Percentiles rank a stretch among this genome's conserved stretches.
Evolutionary conservation across 2,113 vertebrate species (phyloP).

Genomic region (Grus americana): DNA sequence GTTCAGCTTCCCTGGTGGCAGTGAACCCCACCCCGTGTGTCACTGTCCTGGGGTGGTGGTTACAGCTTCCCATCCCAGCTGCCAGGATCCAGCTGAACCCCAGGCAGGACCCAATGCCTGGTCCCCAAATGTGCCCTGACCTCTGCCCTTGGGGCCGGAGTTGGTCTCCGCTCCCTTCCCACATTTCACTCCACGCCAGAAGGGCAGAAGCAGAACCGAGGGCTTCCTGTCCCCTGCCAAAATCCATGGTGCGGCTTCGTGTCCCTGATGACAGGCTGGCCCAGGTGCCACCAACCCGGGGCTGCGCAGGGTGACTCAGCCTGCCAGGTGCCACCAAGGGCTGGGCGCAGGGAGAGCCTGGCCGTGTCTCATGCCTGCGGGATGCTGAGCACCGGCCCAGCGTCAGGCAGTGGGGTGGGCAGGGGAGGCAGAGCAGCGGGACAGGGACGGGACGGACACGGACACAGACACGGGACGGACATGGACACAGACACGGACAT

Average conservation of each 20-base stretch:
- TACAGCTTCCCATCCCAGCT: neutral
- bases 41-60: neutral
- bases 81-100: neutral
- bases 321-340: neutral
- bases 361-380: rapidly evolving
- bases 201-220: neutral
- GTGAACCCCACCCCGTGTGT: rapidly evolving
- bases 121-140: neutral
- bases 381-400: neutral
- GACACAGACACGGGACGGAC: too few relatives aligned
- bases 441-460: too few relatives aligned
- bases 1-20: neutral
- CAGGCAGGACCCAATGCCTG: too few relatives aligned
- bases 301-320: neutral
- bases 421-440: neutral
- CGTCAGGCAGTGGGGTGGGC: neutral
- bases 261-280: neutral
- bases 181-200: rapidly evolving
- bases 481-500: too few relatives aligned
- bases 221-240: neutral
- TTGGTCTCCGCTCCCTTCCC: neutral
- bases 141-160: rapidly evolving
- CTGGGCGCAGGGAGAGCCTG: neutral
- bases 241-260: rapidly evolving
- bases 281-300: neutral